A percentile compares a stretch with the other conserved stretches of the same genome.
These are phyloP conservation scores for Harmothoe impar DNA, from an alignment of 2,888 invertebrate species.

Conservation along the genomic window DNA sequence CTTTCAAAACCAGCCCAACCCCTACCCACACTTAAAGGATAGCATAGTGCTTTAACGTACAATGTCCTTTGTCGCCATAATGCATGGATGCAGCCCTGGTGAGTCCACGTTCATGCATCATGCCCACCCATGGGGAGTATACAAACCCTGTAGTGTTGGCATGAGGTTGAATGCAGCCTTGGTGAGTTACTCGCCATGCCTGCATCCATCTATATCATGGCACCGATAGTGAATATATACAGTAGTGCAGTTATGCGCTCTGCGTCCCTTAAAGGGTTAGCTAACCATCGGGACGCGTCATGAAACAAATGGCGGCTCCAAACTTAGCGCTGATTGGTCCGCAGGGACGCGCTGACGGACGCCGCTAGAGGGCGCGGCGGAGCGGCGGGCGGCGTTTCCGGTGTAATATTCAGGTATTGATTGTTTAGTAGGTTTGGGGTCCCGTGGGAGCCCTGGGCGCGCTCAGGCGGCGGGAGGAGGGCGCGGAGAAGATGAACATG, in stretches of 20 bases:
- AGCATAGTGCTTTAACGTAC: too few species aligned
- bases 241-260: not conserved
- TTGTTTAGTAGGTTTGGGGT: not conserved
- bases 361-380: not conserved
- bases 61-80: too few species aligned
- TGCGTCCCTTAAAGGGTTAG: not conserved
- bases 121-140: too few species aligned
- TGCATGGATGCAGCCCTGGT: too few species aligned
- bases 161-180: too few species aligned
- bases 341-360: not conserved
- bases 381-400: not conserved
- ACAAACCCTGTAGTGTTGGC: too few species aligned
- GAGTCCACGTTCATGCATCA: too few species aligned
- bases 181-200: too few species aligned
- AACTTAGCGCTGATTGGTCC: constrained; percentile 45
- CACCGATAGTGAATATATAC: too few species aligned
- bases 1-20: not conserved
- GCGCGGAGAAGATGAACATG: not conserved
- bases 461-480: not conserved
- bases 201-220: too few species aligned
- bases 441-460: constrained; percentile 7
- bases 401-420: constrained; percentile 39
- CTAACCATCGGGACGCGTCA: not conserved
- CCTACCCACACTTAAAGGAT: too few species aligned
- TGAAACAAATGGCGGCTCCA: constrained; percentile 28